Evolutionary conservation across 2,113 vertebrate species (phyloP).

Genomic region (Thryonomys swinderianus): DNA sequence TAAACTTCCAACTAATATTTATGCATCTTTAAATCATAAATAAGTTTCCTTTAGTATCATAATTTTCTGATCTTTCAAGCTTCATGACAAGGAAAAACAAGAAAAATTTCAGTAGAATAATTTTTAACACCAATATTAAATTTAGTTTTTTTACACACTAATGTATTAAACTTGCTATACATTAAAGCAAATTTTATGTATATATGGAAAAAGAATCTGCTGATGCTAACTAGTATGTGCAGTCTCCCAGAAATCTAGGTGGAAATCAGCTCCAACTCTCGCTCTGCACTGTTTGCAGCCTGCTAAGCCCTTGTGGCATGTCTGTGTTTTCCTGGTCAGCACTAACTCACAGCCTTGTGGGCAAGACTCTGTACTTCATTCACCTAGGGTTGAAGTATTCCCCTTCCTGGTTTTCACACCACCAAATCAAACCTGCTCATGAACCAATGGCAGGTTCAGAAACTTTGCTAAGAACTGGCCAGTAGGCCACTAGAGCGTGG

Average conservation of each 20-base stretch:
- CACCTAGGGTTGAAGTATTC: neutral
- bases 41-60: constrained; percentile 71
- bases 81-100: constrained; percentile 78
- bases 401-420: neutral
- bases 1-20: constrained; percentile 61
- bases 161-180: constrained; percentile 98
- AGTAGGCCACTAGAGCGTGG: neutral
- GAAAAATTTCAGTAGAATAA: constrained; percentile 83
- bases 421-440: neutral
- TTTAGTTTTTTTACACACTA: constrained; percentile 91
- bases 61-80: constrained; percentile 74
- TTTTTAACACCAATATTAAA: constrained; percentile 94
- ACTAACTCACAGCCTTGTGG: neutral
- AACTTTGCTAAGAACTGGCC: neutral
- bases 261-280: neutral
- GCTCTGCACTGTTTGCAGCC: neutral
- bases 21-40: constrained; percentile 70
- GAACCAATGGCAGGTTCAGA: neutral
- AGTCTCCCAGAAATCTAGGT: neutral
- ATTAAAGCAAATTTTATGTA: constrained; percentile 94
- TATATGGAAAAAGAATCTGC: neutral
- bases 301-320: neutral
- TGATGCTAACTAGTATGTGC: neutral
- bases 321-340: neutral
- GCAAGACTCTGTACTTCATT: neutral